Percentiles rank a stretch among this genome's conserved stretches.
These are phyloP conservation scores for Callipepla californica DNA, from an alignment of 2,113 vertebrate genomes.

Conservation along the genomic window DNA sequence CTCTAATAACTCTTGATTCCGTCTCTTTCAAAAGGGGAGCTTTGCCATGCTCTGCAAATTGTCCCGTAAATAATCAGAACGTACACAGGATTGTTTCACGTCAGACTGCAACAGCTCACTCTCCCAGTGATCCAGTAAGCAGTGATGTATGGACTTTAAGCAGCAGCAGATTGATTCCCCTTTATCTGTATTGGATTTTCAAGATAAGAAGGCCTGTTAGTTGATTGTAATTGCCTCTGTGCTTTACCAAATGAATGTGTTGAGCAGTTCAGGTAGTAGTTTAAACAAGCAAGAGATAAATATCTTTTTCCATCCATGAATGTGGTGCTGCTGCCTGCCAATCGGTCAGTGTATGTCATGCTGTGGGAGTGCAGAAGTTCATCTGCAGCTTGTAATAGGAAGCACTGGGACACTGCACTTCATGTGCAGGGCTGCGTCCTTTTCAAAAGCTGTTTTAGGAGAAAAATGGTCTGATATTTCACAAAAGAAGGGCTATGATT, in stretches of 20 bases:
- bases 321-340: neutral
- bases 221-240: neutral
- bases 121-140: neutral
- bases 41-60: neutral
- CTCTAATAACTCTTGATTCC: neutral
- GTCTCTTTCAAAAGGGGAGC: neutral
- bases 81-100: neutral
- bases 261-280: neutral
- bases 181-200: neutral
- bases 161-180: neutral
- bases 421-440: neutral
- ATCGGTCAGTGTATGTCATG: neutral
- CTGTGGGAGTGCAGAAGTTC: neutral
- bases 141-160: neutral
- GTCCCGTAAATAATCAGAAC: neutral
- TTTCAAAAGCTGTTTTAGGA: constrained; percentile 6
- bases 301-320: neutral
- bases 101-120: neutral
- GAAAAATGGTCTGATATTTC: neutral
- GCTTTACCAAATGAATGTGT: neutral
- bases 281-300: neutral
- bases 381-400: neutral
- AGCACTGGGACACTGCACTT: neutral
- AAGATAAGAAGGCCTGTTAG: neutral
- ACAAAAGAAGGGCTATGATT: constrained; percentile 8